phyloP scores from a whole-genome alignment of 1,140 invertebrate species.

The Leptinotarsa texana region DNA sequence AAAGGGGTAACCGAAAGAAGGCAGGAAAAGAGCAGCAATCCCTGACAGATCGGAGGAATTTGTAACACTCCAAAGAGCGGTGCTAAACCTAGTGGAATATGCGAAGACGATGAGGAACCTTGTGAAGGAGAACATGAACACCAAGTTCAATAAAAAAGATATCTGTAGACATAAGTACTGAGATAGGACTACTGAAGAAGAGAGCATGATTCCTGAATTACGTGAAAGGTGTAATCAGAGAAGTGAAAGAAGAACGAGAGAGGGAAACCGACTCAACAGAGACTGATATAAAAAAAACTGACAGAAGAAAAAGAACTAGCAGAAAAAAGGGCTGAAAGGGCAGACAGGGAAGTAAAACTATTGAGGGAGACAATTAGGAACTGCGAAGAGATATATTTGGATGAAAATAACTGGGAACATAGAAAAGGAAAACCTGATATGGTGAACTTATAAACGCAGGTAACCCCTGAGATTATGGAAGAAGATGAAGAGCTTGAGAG shows the following conservation, averaged over 20 bases:
- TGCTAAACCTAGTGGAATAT: too few relatives aligned
- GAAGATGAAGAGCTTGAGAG: background rate
- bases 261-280: background rate
- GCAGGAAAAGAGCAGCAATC: too few relatives aligned
- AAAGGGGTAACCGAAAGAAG: too few relatives aligned
- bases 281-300: background rate
- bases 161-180: background rate
- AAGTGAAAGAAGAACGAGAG: conserved; percentile 3
- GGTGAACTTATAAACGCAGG: background rate
- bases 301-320: background rate
- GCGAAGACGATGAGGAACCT: too few relatives aligned
- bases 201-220: conserved; percentile 3
- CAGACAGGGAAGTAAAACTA: background rate
- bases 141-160: background rate
- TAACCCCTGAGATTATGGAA: conserved; percentile 8
- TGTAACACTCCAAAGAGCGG: too few relatives aligned
- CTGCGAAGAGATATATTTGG: background rate
- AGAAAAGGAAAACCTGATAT: background rate
- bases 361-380: background rate
- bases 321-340: background rate
- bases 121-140: background rate
- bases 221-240: background rate
- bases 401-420: background rate
- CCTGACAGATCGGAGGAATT: too few relatives aligned
- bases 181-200: background rate